Evolutionary conservation across 37 sponge, comb jelly and placozoan species (phyloP), one percentile per base, ranked within the genome.

Genomic region (Theonella swinhoei): DNA sequence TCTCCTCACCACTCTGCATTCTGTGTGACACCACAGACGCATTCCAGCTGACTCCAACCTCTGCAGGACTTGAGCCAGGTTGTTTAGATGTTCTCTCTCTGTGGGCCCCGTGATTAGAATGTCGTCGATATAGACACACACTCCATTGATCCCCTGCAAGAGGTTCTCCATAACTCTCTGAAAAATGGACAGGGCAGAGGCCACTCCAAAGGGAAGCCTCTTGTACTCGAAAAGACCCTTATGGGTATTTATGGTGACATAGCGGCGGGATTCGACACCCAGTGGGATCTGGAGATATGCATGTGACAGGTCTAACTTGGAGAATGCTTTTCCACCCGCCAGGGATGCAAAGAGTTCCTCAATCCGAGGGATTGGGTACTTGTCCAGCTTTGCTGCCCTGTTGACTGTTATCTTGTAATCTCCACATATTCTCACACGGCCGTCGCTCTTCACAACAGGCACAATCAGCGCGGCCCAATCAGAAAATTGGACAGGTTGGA

Each of bases 391-490:
- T 4, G 80, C 7, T 3, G 76, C 77, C 3, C 72, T 80, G 70
- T 90, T 84, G 28, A 90, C 31, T 42, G 90, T 84, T 1, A 79
- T 75, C 40, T n/a, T n/a, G n/a, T n/a, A n/a, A n/a, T n/a, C n/a
- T n/a, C n/a, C n/a, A n/a, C n/a, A n/a, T n/a, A n/a, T 84, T 80
- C 90, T 65, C 14, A 84, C 60, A 34, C 11, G 17, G n/a, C 77
- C 77, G 42, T 84, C 67, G 9, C 61, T 61, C 42, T 84, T 90
- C 22, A 60, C 26, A 17, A 84, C 90, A 19, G 85, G 85, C 3
- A 90, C 90, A 42, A 90, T 68, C 3, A 81, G 85, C 22, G 83
- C 71, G 22, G 86, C 91, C 91, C 91, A 90, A 3, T 78, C 76
- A 25, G 75, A 64, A 41, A 54, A 38, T 24, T 80, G 64, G 26